phyloP scores from a whole-genome alignment of 2,113 vertebrate genomes.

The Alectura lathami region DNA sequence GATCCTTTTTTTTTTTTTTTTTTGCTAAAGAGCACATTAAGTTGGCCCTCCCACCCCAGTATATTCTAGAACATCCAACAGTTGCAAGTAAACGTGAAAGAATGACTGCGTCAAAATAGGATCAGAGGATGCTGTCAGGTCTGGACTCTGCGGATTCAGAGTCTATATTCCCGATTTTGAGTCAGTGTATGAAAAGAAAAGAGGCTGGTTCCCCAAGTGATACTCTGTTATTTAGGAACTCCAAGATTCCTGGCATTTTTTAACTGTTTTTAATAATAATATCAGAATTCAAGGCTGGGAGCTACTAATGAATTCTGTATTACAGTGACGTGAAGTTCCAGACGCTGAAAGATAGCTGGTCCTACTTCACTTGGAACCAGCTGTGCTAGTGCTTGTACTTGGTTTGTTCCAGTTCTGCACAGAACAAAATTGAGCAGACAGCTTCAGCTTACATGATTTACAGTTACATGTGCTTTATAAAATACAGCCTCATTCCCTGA shows the following conservation, averaged over 20 bases:
- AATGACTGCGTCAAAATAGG: background rate
- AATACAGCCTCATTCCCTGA: background rate
- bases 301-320: background rate
- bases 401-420: background rate
- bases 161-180: background rate
- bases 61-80: background rate
- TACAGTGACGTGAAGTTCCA: background rate
- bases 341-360: background rate
- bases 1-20: background rate
- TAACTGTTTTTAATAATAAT: background rate
- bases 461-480: background rate
- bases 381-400: background rate
- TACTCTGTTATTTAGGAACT: background rate
- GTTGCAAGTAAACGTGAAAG: background rate
- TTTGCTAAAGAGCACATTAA: background rate
- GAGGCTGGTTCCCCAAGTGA: background rate
- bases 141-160: background rate
- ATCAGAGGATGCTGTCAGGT: background rate
- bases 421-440: background rate
- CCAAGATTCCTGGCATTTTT: background rate
- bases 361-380: background rate
- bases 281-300: background rate
- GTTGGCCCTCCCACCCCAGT: background rate
- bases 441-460: background rate
- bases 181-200: background rate